Conservation (phyloP, 2,888 invertebrate species). For the Xanthostigma xanthostigma region DNA sequence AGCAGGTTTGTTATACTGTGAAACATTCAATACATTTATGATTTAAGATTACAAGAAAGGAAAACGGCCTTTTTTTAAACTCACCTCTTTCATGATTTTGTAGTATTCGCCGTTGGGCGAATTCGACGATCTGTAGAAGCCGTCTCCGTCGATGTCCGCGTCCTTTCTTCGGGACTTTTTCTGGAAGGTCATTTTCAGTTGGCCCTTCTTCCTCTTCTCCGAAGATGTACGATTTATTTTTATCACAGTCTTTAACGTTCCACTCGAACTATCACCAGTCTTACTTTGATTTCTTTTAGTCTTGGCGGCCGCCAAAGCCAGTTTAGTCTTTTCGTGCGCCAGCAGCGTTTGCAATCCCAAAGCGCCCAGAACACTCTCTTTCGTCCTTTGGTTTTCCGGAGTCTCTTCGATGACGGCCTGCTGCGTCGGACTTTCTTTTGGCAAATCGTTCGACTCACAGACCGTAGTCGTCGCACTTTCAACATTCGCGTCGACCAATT, state of each 20-base stretch:
- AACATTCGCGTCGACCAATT: too few relatives aligned
- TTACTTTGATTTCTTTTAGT: conserved; percentile 1
- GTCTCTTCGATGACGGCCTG: conserved; percentile 15
- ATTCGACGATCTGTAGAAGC: conserved; percentile 22
- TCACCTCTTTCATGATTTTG: conserved; percentile 56
- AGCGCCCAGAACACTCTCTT: conserved; percentile 58
- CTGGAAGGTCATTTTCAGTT: conserved; percentile 66
- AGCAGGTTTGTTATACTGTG: too few relatives aligned
- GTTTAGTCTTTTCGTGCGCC: conserved; percentile 53
- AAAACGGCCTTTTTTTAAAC: conserved; percentile 9
- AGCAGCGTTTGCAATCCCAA: conserved; percentile 60
- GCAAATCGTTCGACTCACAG: too few relatives aligned
- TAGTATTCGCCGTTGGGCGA: conserved; percentile 37
- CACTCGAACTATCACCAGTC: conserved; percentile 41
- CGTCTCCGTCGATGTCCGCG: conserved; percentile 29
- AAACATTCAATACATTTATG: too few relatives aligned
- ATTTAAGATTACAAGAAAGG: too few relatives aligned
- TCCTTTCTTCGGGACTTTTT: conserved; percentile 48
- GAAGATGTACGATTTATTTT: conserved; percentile 45
- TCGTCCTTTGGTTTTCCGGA: conserved; percentile 25
- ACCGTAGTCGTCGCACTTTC: too few relatives aligned
- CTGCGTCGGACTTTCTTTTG: too few relatives aligned
- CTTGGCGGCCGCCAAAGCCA: conserved; percentile 22
- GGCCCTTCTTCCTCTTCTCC: conserved; percentile 50
- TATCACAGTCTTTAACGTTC: conserved; percentile 72